Base-by-base conservation (phyloP, 2,888 invertebrate species). In the Gryllus longicercus region DNA sequence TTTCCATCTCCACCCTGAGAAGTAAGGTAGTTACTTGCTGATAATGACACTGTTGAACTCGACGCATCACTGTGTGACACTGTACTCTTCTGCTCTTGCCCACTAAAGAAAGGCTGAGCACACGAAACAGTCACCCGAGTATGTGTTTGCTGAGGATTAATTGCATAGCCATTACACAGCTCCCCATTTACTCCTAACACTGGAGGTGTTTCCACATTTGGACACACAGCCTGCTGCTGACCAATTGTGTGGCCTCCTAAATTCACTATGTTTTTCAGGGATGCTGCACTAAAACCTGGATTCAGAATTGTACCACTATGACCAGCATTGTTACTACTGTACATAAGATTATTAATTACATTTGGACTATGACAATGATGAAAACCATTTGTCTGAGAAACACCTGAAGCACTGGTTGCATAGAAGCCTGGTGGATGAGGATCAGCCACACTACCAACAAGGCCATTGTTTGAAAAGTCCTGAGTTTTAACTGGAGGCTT, bases 371-470 rank as follows among this genome's bases (percentile, higher is more conserved):
- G 80, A 51, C 81, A 79, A 75, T 79, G 80, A 78, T 82, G 81
- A 79, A 81, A 82, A 50, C 80, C 80, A 76, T 82, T 82, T n/a
- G 81, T 21, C 50, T 81, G 81, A 50, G 51, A 63, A 77, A 81
- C 74, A 49, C 79, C 78, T 12, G 78, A 76, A 74, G 80, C 78
- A 18, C 79, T 78, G 21, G 81, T 75, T 74, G 81, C 80, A 75
- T 82, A 82, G 78, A 82, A 82, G 50, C 78, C 78, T 50, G 82
- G 74, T 74, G 81, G 80, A 11, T 81, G 81, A 50, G 80, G 80
- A 16, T 80, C 79, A 50, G 82, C 77, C 77, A 81, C 74, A 74
- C 78, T 79, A 74, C 81, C 80, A 74, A 81, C 79, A 63, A 81
- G 76, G 21, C 81, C 80, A 79, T 80, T 81, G 51, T 75, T 79